These are phyloP conservation scores for Pseudobourletiella spinata DNA, from an alignment of 1,140 invertebrate species.

Conservation along the genomic window DNA sequence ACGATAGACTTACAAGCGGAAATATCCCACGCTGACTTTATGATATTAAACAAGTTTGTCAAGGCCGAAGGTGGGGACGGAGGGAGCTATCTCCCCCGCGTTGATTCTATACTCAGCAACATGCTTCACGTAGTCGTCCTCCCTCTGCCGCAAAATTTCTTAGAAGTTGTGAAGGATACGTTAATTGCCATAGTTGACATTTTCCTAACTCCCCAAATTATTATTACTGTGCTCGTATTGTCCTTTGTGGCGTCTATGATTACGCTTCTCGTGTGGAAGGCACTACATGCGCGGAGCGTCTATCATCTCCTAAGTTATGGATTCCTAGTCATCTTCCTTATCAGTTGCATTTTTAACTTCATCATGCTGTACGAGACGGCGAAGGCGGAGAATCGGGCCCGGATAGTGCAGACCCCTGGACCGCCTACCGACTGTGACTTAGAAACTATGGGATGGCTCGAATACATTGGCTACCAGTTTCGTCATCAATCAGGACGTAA, in stretches of 20 bases:
- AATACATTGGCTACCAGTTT: constrained; percentile 13
- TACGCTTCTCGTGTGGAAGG: constrained; percentile 5
- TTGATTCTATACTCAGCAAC: constrained; percentile 23
- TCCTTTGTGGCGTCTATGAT: constrained; percentile 12
- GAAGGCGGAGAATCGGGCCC: constrained; percentile 14
- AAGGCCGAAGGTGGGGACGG: neutral
- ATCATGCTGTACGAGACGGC: constrained; percentile 15
- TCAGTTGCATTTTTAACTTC: constrained; percentile 28
- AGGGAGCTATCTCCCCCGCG: constrained; percentile 2
- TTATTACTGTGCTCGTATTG: constrained; percentile 7
- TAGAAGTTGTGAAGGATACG: neutral
- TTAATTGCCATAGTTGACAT: neutral
- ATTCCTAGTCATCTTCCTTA: constrained; percentile 15
- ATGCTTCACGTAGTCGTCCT: constrained; percentile 20
- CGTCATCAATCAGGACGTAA: too few species aligned
- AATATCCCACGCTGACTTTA: constrained; percentile 24
- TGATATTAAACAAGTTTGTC: constrained; percentile 22
- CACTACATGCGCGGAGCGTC: neutral
- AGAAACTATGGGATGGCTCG: constrained; percentile 8
- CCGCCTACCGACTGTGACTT: constrained; percentile 30
- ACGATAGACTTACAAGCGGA: constrained; percentile 34
- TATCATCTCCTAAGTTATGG: constrained; percentile 15
- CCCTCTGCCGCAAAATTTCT: neutral
- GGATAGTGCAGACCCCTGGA: constrained; percentile 10
- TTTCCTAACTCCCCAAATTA: neutral